A percentile compares a stretch with the other conserved stretches of the same genome.
phyloP scores from a whole-genome alignment of 2,888 invertebrate genomes.

The Sepiola atlantica region DNA sequence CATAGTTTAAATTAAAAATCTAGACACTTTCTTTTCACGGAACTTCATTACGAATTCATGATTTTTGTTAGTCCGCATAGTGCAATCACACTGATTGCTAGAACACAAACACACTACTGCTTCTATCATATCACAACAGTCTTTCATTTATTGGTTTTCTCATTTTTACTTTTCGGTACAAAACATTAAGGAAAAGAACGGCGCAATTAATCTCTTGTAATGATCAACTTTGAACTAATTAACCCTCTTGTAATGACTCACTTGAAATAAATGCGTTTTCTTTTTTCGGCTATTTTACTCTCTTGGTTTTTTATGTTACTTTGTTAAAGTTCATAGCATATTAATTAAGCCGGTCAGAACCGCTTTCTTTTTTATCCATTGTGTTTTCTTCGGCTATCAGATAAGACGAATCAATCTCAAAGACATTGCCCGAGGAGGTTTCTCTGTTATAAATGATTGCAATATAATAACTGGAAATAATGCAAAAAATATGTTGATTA shows the following conservation, averaged over 20 bases:
- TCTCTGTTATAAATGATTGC: background rate
- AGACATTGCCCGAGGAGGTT: background rate
- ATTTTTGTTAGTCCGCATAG: background rate
- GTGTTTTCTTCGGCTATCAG: background rate
- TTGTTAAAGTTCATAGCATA: background rate
- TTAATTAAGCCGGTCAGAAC: background rate
- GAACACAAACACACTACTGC: background rate
- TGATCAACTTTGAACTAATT: background rate
- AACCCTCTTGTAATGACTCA: background rate
- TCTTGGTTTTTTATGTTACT: background rate
- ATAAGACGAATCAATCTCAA: background rate
- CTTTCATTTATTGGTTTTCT: background rate
- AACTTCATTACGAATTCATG: background rate
- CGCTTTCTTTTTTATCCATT: background rate
- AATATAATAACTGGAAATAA: background rate
- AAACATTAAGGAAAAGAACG: background rate
- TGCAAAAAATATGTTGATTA: too few species aligned
- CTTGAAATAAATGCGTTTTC: background rate
- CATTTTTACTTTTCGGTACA: background rate
- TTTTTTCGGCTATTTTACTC: background rate
- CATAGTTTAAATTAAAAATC: too few species aligned
- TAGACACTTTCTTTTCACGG: background rate
- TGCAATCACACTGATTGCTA: background rate
- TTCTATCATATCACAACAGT: background rate
- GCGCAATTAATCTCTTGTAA: background rate